phyloP scores from a whole-genome alignment of 1,140 invertebrate species.

The Araneus ventricosus region DNA sequence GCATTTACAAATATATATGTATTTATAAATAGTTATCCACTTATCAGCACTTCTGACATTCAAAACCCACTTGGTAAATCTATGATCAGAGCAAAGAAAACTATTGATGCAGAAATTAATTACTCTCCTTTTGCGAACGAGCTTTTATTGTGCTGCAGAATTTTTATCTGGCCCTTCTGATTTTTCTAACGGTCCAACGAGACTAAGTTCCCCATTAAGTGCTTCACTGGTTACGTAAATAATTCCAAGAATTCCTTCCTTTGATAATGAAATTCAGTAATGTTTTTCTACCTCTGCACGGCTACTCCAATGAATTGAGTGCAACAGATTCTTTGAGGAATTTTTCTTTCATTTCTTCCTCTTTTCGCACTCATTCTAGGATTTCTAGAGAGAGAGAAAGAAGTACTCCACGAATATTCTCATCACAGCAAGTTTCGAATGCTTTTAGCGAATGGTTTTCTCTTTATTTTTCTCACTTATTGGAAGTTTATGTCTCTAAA shows the following conservation, averaged over 20 bases:
- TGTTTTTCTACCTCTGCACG: not conserved
- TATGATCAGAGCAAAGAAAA: too few species aligned
- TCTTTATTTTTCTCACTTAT: too few species aligned
- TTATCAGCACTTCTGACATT: too few species aligned
- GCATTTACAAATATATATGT: too few species aligned
- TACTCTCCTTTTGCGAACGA: not conserved
- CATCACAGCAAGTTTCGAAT: conserved; percentile 19
- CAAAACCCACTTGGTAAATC: too few species aligned
- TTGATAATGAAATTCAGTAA: conserved; percentile 36
- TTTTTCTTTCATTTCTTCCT: not conserved
- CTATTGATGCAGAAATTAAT: not conserved
- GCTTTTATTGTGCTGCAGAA: not conserved
- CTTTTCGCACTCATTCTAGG: too few species aligned
- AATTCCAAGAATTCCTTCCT: conserved; percentile 27
- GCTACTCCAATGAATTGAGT: conserved; percentile 43
- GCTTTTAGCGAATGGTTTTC: conserved; percentile 20
- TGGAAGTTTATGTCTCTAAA: not conserved
- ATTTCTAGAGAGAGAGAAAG: not conserved
- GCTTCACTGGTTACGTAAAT: conserved; percentile 33
- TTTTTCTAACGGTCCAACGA: conserved; percentile 27
- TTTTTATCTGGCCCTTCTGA: conserved; percentile 5
- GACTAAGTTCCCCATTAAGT: conserved; percentile 54
- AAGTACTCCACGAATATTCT: not conserved
- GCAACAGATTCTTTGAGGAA: conserved; percentile 45
- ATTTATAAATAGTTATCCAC: too few species aligned